Evolutionary conservation across 2,888 invertebrate species (phyloP).

Genomic region (Agapostemon virescens): DNA sequence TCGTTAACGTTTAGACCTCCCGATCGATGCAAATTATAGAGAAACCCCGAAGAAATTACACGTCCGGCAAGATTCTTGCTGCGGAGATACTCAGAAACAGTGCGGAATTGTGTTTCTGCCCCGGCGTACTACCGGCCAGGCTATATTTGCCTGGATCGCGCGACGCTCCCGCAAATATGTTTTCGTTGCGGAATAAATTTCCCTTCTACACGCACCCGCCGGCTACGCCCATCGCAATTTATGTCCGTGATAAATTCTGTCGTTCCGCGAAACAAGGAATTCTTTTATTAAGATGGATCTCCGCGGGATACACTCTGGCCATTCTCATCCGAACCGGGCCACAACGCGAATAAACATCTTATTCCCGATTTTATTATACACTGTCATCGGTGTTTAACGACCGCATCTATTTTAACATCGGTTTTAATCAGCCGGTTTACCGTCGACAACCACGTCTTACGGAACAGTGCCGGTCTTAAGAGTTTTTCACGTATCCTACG

Average conservation of each 20-base stretch:
- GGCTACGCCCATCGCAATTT: conserved; percentile 1
- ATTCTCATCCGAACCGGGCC: neutral
- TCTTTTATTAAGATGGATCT: conserved; percentile 8
- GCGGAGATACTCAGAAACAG: conserved; percentile 21
- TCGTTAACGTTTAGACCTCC: conserved; percentile 56
- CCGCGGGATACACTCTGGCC: neutral
- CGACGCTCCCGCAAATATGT: conserved; percentile 21
- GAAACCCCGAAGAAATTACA: conserved; percentile 39
- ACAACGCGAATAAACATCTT: neutral
- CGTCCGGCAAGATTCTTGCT: conserved; percentile 21
- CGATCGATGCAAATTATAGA: conserved; percentile 59
- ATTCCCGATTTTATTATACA: neutral
- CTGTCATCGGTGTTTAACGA: neutral
- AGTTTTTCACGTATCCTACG: neutral
- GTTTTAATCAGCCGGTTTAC: neutral
- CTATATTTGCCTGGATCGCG: conserved; percentile 34
- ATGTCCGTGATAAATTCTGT: conserved; percentile 9
- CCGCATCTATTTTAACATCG: neutral
- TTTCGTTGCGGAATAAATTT: neutral
- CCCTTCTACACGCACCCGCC: neutral
- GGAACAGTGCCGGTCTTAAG: neutral
- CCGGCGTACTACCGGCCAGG: neutral
- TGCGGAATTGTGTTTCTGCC: neutral
- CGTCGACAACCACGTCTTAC: neutral
- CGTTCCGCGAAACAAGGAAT: conserved; percentile 14